Evolutionary conservation across 2,888 invertebrate genomes (phyloP).

Genomic region (Odontothrips loti): DNA sequence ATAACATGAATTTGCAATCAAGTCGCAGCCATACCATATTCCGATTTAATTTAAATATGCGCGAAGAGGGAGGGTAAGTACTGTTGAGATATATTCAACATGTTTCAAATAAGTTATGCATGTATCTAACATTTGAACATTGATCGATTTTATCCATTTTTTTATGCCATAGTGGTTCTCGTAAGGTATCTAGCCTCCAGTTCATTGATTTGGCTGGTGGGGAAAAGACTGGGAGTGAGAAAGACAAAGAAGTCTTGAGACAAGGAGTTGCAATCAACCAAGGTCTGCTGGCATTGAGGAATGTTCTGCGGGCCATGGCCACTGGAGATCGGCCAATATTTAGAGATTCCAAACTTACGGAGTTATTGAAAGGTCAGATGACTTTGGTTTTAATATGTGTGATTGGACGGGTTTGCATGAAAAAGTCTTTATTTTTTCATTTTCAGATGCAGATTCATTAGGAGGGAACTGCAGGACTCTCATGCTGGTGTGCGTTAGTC

Average conservation of each 20-base stretch:
- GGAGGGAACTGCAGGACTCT: slow-evolving; percentile 93
- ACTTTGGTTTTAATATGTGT: background rate
- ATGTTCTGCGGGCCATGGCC: too few relatives aligned
- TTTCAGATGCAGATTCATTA: slow-evolving; percentile 65
- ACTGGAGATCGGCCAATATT: too few relatives aligned
- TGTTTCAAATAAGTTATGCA: slow-evolving; percentile 36
- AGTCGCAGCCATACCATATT: slow-evolving; percentile 84
- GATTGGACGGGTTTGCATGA: too few relatives aligned
- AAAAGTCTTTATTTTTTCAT: background rate
- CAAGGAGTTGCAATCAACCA: slow-evolving; percentile 90
- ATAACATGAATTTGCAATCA: slow-evolving; percentile 88
- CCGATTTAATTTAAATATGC: slow-evolving; percentile 54
- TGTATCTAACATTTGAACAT: background rate
- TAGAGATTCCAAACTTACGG: slow-evolving; percentile 86
- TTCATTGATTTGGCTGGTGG: slow-evolving; percentile 76
- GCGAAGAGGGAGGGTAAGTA: slow-evolving; percentile 53
- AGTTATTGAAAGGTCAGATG: slow-evolving; percentile 71
- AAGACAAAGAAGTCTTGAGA: too few relatives aligned
- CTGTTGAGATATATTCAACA: background rate
- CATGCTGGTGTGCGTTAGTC: slow-evolving; percentile 94
- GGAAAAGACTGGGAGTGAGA: slow-evolving; percentile 82
- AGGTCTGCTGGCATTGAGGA: slow-evolving; percentile 84
- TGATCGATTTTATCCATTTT: background rate
- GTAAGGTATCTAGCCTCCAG: slow-evolving; percentile 80
- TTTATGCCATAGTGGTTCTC: slow-evolving; percentile 54